A percentile compares a stretch with the other conserved stretches of the same genome.
These are phyloP conservation scores for Hofmannophila pseudospretella DNA, from an alignment of 2,888 invertebrate species.

Conservation along the genomic window DNA sequence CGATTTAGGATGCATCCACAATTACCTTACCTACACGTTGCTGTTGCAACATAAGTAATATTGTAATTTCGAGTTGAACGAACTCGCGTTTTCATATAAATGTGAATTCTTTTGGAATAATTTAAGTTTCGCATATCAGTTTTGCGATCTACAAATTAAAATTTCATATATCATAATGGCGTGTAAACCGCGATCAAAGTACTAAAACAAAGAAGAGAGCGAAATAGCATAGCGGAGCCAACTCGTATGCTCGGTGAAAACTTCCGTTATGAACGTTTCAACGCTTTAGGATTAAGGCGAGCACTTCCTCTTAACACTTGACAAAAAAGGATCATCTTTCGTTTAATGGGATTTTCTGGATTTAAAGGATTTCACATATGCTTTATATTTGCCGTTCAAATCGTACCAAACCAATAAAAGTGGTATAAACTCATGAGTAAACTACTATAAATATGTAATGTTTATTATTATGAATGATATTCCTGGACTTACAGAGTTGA, in stretches of 20 bases:
- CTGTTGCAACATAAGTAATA: slow-evolving; percentile 28
- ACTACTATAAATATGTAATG: no score
- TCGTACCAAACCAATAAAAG: slow-evolving; percentile 25
- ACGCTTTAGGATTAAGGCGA: slow-evolving; percentile 37
- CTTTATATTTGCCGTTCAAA: slow-evolving; percentile 29
- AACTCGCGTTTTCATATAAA: slow-evolving; percentile 31
- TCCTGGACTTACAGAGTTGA: no score
- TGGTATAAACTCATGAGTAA: no score
- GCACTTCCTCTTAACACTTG: slow-evolving; percentile 38
- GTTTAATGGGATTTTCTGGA: slow-evolving; percentile 51
- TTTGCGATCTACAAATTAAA: slow-evolving; percentile 27
- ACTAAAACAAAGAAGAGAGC: slow-evolving; percentile 28
- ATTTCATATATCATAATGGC: slow-evolving; percentile 17
- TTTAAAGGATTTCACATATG: slow-evolving; percentile 60
- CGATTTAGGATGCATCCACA: slow-evolving; percentile 62
- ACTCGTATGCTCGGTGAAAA: slow-evolving; percentile 27
- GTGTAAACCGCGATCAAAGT: slow-evolving; percentile 29
- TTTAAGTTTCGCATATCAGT: slow-evolving; percentile 24
- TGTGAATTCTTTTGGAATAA: slow-evolving; percentile 24
- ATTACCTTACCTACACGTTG: slow-evolving; percentile 38
- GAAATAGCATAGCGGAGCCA: slow-evolving; percentile 30
- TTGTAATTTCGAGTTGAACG: slow-evolving; percentile 51
- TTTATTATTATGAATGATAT: no score
- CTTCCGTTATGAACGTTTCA: slow-evolving; percentile 39
- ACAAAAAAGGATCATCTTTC: slow-evolving; percentile 46